A percentile compares a stretch with the other conserved stretches of the same genome.
These are phyloP conservation scores for Potamilus streckersoni DNA, from an alignment of 1,140 invertebrate species.

Conservation along the genomic window DNA sequence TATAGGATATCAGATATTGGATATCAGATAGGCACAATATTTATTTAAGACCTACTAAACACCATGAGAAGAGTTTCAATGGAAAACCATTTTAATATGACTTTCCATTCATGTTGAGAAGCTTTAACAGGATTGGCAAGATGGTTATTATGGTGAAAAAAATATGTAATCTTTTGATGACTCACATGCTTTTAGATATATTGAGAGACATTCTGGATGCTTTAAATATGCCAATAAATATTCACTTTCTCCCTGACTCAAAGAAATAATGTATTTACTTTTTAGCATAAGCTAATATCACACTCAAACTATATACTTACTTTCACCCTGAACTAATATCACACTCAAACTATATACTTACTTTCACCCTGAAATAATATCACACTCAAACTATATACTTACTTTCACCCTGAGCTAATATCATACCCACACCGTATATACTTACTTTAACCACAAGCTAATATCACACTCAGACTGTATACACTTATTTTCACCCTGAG, in stretches of 20 bases:
- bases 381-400: constrained; percentile 81
- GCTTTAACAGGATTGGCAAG: too few relatives aligned
- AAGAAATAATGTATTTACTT: constrained; percentile 64
- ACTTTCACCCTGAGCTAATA: constrained; percentile 74
- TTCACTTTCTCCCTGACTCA: not conserved
- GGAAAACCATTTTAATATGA: too few relatives aligned
- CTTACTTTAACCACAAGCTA: constrained; percentile 84
- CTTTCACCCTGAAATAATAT: constrained; percentile 84
- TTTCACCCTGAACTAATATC: constrained; percentile 71
- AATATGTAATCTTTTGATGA: not conserved
- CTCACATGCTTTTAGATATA: not conserved
- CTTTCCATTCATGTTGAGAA: too few relatives aligned
- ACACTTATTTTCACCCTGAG: constrained; percentile 80
- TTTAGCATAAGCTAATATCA: constrained; percentile 82
- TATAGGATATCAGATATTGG: too few relatives aligned
- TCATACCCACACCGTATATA: not conserved
- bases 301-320: constrained; percentile 81
- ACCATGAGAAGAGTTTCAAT: too few relatives aligned
- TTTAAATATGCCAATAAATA: not conserved
- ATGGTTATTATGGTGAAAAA: not conserved
- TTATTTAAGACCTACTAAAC: too few relatives aligned
- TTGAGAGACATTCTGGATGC: not conserved
- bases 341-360: constrained; percentile 66
- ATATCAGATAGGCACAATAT: too few relatives aligned
- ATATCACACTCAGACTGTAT: constrained; percentile 80